These are phyloP conservation scores for Patiria miniata DNA, from an alignment of 35 echinoderm and acorn worm genomes.

Conservation along the genomic window DNA sequence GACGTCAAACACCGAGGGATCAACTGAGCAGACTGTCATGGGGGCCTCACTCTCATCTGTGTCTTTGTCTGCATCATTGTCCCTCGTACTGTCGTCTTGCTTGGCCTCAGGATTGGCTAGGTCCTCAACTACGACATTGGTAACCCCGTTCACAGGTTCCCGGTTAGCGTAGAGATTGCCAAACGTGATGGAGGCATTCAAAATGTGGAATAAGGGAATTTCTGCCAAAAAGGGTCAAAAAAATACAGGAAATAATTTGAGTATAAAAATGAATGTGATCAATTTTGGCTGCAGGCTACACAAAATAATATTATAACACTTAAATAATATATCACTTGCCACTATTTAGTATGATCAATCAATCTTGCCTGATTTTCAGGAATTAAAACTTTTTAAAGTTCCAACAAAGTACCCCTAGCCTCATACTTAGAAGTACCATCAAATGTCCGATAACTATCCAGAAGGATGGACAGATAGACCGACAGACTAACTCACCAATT, in stretches of 20 bases:
- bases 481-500: conserved; percentile 69
- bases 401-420: no score
- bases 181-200: conserved; percentile 96
- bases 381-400: no score
- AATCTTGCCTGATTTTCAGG: no score
- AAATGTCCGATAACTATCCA: no score
- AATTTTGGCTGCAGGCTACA: background rate
- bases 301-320: no score
- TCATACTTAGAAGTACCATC: no score
- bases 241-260: background rate
- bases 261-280: background rate
- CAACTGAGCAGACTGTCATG: conserved; percentile 74
- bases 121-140: conserved; percentile 69
- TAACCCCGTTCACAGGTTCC: conserved; percentile 70
- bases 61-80: background rate
- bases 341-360: no score
- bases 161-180: conserved; percentile 80
- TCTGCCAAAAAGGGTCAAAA: conserved; percentile 49
- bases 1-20: conserved; percentile 83
- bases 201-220: conserved; percentile 98
- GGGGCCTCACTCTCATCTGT: background rate
- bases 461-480: background rate
- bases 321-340: no score
- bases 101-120: conserved; percentile 25
- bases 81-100: background rate